These are phyloP conservation scores for Eunapius fragilis DNA, from an alignment of 37 sponge, comb jelly and placozoan genomes.

Conservation along the genomic window DNA sequence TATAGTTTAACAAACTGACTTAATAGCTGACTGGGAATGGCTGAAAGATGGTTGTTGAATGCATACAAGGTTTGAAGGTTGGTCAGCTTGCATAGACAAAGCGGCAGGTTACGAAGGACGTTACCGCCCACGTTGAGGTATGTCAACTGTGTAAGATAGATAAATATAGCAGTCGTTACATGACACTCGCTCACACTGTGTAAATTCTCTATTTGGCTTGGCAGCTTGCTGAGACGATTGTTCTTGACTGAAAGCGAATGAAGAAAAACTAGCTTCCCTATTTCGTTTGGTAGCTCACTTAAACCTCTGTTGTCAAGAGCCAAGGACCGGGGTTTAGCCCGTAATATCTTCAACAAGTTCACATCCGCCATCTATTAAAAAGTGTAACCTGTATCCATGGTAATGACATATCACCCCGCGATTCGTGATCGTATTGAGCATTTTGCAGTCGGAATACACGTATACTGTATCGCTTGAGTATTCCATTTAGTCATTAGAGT, in stretches of 20 bases:
- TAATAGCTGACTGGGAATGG: constrained; percentile 21
- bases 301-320: constrained; percentile 53
- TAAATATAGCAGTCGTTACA: no score
- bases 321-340: neutral
- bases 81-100: constrained; percentile 8
- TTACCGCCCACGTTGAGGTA: constrained; percentile 57
- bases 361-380: neutral
- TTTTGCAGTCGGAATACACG: no score
- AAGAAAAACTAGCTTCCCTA: constrained; percentile 44
- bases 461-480: no score
- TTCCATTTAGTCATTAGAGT: no score
- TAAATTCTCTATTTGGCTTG: neutral
- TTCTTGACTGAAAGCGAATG: constrained; percentile 53
- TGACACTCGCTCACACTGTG: no score
- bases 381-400: neutral
- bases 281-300: constrained; percentile 16
- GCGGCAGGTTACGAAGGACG: constrained; percentile 8
- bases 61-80: constrained; percentile 40
- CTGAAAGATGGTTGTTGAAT: constrained; percentile 38
- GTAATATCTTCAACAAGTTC: neutral
- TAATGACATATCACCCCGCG: neutral
- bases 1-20: constrained; percentile 2
- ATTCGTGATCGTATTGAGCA: neutral
- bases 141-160: constrained; percentile 19
- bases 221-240: constrained; percentile 35